Base-by-base conservation (phyloP, 2,797 vertebrate species). In the Craterocephalus amniculus region DNA sequence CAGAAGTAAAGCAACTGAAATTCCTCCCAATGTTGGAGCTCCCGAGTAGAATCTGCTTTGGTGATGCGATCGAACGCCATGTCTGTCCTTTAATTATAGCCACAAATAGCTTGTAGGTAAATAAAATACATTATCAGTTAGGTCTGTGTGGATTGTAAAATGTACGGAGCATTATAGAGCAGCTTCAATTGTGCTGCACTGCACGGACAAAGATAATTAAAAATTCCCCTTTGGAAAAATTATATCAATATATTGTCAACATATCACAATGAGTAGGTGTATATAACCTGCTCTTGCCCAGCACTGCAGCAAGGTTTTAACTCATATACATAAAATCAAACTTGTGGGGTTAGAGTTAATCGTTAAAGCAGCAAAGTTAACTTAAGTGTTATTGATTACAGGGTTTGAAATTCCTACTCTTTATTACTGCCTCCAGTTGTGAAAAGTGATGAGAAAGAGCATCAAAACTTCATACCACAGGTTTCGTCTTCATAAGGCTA, bases 231-330 rank as follows among this genome's bases (percentile, higher is more conserved):
- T 60, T 62, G 54, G 60, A 45, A 20, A 69, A 56, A 56, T 51
- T 7, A 76, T 56, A 34, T 61, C 67, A 58, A 40, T 72, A 63
- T 35, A 16, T 70, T 70, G 72, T 74, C 70, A 54, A 67, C 52
- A 54, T 68, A 58, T 76, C 18, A 72, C 78, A 80, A 11, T 56
- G 49, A n/a, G 67, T 71, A 66, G 63, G 56, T 6, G 54, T 54
- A 58, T 79, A 54, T 78, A 56, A 86, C 65, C 84, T 64, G 63
- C 45, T 79, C 67, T 76, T 75, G 58, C 72, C 55, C 58, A 8
- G 35, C 56, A 75, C 68, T 73, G 52, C 51, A 60, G 54, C 27
- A 64, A 54, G 26, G 70, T 55, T 76, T 69, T 57, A 45, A 58
- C 48, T 31, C 10, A 26, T 55, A 14, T 32, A 63, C 26, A 57